Conservation (phyloP, 2,797 vertebrate species). For the Aplochiton taeniatus region DNA sequence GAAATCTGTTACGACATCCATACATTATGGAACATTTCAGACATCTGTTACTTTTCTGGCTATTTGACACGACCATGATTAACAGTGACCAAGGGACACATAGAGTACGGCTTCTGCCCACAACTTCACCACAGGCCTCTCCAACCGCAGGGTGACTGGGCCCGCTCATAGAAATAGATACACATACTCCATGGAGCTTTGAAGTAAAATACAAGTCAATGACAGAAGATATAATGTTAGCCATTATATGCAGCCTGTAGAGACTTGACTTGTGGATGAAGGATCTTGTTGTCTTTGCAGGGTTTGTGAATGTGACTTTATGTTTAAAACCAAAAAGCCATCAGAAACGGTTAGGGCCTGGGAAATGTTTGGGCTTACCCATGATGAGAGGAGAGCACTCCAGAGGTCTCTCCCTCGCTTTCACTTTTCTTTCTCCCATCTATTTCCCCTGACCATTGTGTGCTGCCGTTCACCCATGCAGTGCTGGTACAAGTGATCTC, state of each 20-base stretch:
- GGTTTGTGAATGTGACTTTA: conserved; percentile 58
- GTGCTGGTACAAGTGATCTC: no score
- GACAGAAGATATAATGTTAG: conserved; percentile 35
- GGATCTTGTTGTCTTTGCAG: conserved; percentile 26
- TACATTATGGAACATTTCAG: no score
- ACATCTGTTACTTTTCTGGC: background rate
- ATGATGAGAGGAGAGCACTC: conserved; percentile 30
- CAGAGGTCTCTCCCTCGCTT: conserved; percentile 21
- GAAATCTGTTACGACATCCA: background rate
- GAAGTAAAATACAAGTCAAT: conserved; percentile 1
- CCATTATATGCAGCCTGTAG: conserved; percentile 5
- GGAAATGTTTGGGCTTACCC: conserved; percentile 59
- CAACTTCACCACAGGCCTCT: conserved; percentile 22
- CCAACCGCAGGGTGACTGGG: conserved; percentile 29
- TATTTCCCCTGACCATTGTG: conserved; percentile 1
- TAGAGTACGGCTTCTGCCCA: conserved; percentile 16
- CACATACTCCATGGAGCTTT: conserved; percentile 39
- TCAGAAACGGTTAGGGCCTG: conserved; percentile 61
- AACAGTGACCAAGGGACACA: conserved; percentile 13
- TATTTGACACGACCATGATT: conserved; percentile 2
- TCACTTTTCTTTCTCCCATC: background rate
- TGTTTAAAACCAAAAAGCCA: conserved; percentile 55
- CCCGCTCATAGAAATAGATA: conserved; percentile 37
- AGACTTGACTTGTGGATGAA: background rate
- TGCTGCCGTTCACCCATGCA: conserved; percentile 16